A percentile compares a stretch with the other conserved stretches of the same genome.
Conservation (phyloP, 1,140 invertebrate genomes). For the Temnothorax curvispinosus region DNA sequence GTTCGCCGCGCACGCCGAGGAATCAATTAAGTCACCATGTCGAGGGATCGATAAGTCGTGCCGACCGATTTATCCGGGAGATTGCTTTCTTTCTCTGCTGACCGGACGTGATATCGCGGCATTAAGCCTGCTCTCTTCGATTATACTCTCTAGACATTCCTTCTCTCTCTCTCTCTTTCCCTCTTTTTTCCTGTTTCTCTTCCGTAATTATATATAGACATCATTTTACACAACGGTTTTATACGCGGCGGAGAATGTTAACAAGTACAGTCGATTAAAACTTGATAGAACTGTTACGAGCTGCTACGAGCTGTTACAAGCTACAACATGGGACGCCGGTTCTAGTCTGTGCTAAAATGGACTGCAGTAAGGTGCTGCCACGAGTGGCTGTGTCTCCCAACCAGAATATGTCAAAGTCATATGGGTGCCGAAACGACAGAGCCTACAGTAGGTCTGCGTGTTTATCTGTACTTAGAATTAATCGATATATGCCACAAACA, state of each 20-base stretch:
- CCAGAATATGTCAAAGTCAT: slow-evolving; percentile 40
- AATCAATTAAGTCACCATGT: slow-evolving; percentile 46
- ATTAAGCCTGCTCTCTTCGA: background rate
- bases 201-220: background rate
- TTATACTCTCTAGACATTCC: background rate
- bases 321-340: background rate
- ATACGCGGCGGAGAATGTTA: background rate
- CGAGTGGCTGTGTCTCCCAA: background rate
- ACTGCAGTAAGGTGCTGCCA: slow-evolving; percentile 31
- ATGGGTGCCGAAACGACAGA: slow-evolving; percentile 5
- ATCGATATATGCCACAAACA: background rate
- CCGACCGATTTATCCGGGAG: slow-evolving; percentile 7
- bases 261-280: background rate
- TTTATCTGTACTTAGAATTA: slow-evolving; percentile 1
- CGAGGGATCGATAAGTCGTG: slow-evolving; percentile 21
- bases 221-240: background rate
- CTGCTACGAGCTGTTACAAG: background rate
- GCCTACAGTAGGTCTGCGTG: background rate
- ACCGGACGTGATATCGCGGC: background rate
- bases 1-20: background rate
- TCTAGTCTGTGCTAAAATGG: slow-evolving; percentile 25
- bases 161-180: background rate
- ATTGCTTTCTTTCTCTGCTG: slow-evolving; percentile 11
- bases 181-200: background rate
- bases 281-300: background rate